Evolutionary conservation across 2,888 invertebrate species (phyloP).

Genomic region (Synergus laeviventris): DNA sequence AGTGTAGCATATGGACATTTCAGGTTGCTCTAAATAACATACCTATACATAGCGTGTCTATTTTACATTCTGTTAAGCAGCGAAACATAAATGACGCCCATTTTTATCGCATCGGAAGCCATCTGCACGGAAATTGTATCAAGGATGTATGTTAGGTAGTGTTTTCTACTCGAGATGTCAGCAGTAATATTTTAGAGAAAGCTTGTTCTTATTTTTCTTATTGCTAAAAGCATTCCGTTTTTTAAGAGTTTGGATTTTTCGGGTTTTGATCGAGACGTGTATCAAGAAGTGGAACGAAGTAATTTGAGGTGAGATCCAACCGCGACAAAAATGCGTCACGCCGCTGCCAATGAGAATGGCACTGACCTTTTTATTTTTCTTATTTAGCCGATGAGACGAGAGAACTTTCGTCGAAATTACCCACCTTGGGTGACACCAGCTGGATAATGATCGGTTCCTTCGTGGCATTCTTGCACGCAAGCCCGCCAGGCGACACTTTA

Average conservation of each 20-base stretch:
- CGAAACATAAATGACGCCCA: slow-evolving; percentile 11
- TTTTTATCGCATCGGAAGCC: slow-evolving; percentile 20
- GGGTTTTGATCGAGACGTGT: neutral
- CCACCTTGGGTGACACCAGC: slow-evolving; percentile 71
- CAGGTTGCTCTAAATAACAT: slow-evolving; percentile 26
- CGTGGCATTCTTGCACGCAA: slow-evolving; percentile 74
- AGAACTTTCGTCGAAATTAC: slow-evolving; percentile 70
- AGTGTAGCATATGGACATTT: slow-evolving; percentile 33
- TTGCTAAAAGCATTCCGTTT: neutral
- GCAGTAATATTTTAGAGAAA: neutral
- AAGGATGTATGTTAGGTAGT: slow-evolving; percentile 27
- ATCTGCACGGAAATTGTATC: slow-evolving; percentile 31
- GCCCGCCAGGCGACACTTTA: slow-evolving; percentile 75
- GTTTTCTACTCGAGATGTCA: neutral
- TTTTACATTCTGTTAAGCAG: slow-evolving; percentile 22
- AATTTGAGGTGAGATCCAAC: slow-evolving; percentile 58
- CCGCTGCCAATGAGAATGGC: slow-evolving; percentile 39
- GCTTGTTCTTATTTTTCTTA: too few species aligned
- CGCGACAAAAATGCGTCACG: slow-evolving; percentile 41
- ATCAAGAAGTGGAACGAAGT: slow-evolving; percentile 65
- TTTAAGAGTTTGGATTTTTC: neutral
- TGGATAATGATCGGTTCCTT: slow-evolving; percentile 67
- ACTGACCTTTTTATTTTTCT: slow-evolving; percentile 20
- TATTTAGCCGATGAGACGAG: slow-evolving; percentile 43
- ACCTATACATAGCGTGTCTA: slow-evolving; percentile 17